These are phyloP conservation scores for Rhinopithecus roxellana DNA, from an alignment of 2,113 vertebrate genomes.

Conservation along the genomic window DNA sequence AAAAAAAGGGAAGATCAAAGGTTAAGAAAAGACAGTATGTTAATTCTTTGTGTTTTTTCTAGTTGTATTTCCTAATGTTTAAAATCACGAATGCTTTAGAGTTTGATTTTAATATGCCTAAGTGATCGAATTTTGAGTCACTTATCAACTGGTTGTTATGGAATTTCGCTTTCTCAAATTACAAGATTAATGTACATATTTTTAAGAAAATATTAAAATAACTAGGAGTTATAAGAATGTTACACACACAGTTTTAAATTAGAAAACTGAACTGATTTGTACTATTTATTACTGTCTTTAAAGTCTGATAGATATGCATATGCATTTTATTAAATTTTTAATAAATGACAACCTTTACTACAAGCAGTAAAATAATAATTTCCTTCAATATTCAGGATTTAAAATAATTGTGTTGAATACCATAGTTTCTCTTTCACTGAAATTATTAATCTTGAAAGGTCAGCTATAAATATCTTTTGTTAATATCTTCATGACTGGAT, in stretches of 20 bases:
- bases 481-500: constrained; percentile 69
- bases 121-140: constrained; percentile 20
- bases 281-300: not conserved
- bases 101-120: constrained; percentile 7
- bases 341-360: constrained; percentile 65
- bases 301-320: constrained; percentile 26
- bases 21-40: constrained; percentile 3
- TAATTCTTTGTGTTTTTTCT: constrained; percentile 17
- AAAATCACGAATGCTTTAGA: constrained; percentile 18
- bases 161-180: constrained; percentile 42
- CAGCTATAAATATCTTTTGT: constrained; percentile 83
- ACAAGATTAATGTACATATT: not conserved
- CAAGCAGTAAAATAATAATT: constrained; percentile 65
- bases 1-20: constrained; percentile 20
- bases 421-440: constrained; percentile 60
- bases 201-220: constrained; percentile 59
- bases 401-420: constrained; percentile 68
- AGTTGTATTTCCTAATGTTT: constrained; percentile 29
- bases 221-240: constrained; percentile 25
- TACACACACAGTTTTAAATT: constrained; percentile 46
- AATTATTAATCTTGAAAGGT: constrained; percentile 83
- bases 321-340: constrained; percentile 60
- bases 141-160: constrained; percentile 31
- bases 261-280: constrained; percentile 10
- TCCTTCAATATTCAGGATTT: constrained; percentile 47